Evolutionary conservation across 2,113 vertebrate genomes (phyloP), one percentile per base, ranked within the genome.

Genomic region (Pachyramphus minor): DNA sequence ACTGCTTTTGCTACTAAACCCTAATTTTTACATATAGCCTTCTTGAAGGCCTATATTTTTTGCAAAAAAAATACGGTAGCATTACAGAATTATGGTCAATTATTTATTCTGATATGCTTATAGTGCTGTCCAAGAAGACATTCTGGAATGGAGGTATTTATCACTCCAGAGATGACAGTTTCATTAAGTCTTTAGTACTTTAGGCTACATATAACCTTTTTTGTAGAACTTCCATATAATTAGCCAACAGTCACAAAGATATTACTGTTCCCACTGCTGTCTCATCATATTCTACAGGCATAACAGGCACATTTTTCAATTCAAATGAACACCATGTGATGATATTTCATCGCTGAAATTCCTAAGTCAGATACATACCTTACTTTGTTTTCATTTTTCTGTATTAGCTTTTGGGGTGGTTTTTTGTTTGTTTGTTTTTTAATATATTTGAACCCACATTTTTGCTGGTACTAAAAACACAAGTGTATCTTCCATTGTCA

Each of bases 151-250:
- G 83, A 67, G 47, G 41, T 45, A 96, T 67, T 94, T 96, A 94
- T 95, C 82, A 79, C 28, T 39, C 41, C 22, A 50, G 33, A 58
- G 7, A 88, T 2, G 15, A 79, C 55, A 62, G 41, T 59, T 59
- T 94, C 97, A 97, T 93, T 96, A 82, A 89, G 59, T 45, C 72
- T 90, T 92, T 69, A 78, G 16, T 77, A 84, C 64, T 96, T 74
- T 50, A 87, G 86, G n/a, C 72, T 89, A 72, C 5, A 4, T 14
- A 94, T 63, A 53, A 96, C 69, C 68, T 77, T 91, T 95, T 93
- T 90, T 79, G 63, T 62, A 91, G 64, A 44, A 47, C 59, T 95
- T 84, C 49, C 30, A 27, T 86, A 66, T 80, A 93, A 96, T 97
- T 67, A 86, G 37, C 62, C 33, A 93, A 81, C 23, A 92, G 76